These are phyloP conservation scores for Ceraclea dissimilis DNA, from an alignment of 2,888 invertebrate genomes.

Conservation along the genomic window DNA sequence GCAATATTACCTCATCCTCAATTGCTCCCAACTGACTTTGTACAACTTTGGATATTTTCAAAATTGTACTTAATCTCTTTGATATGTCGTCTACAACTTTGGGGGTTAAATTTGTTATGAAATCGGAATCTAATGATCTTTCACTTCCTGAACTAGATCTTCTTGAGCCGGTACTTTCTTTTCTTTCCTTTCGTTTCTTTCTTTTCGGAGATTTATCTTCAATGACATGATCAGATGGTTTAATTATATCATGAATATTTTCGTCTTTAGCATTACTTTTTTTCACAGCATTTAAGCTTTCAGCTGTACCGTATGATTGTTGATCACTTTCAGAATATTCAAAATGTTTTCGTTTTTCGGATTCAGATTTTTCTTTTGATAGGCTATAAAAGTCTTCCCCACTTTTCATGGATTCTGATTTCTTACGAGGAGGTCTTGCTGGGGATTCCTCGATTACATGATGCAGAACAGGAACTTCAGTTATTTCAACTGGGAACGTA, in stretches of 20 bases:
- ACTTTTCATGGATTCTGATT: conserved; percentile 55
- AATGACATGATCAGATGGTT: conserved; percentile 16
- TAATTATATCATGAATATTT: conserved; percentile 29
- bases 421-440: conserved; percentile 54
- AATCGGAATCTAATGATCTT: conserved; percentile 35
- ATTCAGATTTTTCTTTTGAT: conserved; percentile 52
- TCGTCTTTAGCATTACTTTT: conserved; percentile 10
- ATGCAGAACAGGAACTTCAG: conserved; percentile 9
- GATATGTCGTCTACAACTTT: conserved; percentile 27
- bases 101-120: conserved; percentile 14
- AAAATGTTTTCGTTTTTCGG: conserved; percentile 53
- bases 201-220: conserved; percentile 24
- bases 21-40: conserved; percentile 53
- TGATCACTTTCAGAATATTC: conserved; percentile 56
- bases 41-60: conserved; percentile 38
- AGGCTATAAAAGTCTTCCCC: conserved; percentile 60
- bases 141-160: conserved; percentile 44
- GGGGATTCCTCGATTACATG: conserved; percentile 43
- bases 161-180: conserved; percentile 42
- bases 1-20: conserved; percentile 56
- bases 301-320: conserved; percentile 60
- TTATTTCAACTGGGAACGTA: conserved; percentile 26
- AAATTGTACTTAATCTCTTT: conserved; percentile 28
- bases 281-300: conserved; percentile 38
- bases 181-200: conserved; percentile 34